These are phyloP conservation scores for Morelia viridis DNA, from an alignment of 2,797 vertebrate genomes.

Conservation along the genomic window DNA sequence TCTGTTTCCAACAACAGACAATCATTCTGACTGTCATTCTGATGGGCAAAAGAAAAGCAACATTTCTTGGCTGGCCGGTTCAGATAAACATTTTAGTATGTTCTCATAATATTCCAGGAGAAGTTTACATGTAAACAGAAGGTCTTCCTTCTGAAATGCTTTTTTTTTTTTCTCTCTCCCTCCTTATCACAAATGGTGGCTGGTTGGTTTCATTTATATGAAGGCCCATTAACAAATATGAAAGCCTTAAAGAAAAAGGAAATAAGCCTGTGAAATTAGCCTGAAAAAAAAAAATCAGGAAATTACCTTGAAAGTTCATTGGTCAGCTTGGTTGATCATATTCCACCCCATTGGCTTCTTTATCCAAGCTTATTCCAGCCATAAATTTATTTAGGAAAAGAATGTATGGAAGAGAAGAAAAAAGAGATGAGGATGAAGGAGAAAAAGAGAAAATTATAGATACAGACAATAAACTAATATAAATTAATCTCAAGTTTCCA, in stretches of 20 bases:
- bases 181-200: neutral
- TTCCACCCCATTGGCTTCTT: neutral
- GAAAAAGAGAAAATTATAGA: neutral
- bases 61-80: conserved; percentile 7
- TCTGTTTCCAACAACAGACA: conserved; percentile 30
- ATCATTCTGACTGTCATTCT: conserved; percentile 23
- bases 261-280: neutral
- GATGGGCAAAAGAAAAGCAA: conserved; percentile 12
- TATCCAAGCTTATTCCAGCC: neutral
- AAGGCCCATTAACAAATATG: neutral
- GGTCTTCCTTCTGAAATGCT: neutral
- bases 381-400: neutral
- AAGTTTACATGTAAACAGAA: neutral
- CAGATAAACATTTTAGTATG: neutral
- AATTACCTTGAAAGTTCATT: neutral
- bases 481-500: neutral
- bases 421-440: neutral
- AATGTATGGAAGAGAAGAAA: neutral
- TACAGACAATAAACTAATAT: neutral
- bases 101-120: neutral
- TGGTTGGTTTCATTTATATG: neutral
- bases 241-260: neutral
- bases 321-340: neutral
- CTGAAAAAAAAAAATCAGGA: neutral
- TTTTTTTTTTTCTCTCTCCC: neutral